phyloP scores from a whole-genome alignment of 2,888 invertebrate genomes.

The Piscicola geometra region DNA sequence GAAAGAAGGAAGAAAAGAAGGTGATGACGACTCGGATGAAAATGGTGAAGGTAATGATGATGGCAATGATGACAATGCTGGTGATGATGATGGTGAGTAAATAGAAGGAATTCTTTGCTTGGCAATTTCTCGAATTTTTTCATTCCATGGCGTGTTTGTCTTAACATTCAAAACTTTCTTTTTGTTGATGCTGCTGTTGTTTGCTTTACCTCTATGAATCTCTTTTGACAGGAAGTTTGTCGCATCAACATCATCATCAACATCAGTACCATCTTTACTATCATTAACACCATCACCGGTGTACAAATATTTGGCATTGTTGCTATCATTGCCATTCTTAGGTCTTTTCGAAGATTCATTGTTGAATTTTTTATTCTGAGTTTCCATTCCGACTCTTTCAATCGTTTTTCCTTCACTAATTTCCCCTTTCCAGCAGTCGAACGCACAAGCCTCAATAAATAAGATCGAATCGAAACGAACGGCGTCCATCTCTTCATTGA shows the following conservation, averaged over 20 bases:
- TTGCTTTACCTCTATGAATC: too few relatives aligned
- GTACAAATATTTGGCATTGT: too few relatives aligned
- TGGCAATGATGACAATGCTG: not conserved
- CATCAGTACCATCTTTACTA: too few relatives aligned
- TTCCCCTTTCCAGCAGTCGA: not conserved
- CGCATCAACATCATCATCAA: too few relatives aligned
- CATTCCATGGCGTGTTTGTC: too few relatives aligned
- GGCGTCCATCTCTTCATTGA: not conserved
- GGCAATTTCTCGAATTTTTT: too few relatives aligned
- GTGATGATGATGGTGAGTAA: not conserved
- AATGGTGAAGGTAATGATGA: not conserved
- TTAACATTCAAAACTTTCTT: too few relatives aligned
- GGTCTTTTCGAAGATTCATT: not conserved
- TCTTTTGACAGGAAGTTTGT: too few relatives aligned
- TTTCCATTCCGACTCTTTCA: not conserved
- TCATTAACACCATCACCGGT: too few relatives aligned
- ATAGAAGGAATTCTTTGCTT: not conserved
- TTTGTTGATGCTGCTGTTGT: too few relatives aligned
- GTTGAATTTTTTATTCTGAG: not conserved
- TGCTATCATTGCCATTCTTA: not conserved
- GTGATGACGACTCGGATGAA: not conserved
- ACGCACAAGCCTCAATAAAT: not conserved
- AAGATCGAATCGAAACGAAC: not conserved
- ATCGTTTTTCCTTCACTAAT: not conserved
- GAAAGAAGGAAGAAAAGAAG: not conserved